Percentiles rank a stretch among this genome's conserved stretches.
Conservation (phyloP, 2,888 invertebrate species). For the Stegophylla sp. region DNA sequence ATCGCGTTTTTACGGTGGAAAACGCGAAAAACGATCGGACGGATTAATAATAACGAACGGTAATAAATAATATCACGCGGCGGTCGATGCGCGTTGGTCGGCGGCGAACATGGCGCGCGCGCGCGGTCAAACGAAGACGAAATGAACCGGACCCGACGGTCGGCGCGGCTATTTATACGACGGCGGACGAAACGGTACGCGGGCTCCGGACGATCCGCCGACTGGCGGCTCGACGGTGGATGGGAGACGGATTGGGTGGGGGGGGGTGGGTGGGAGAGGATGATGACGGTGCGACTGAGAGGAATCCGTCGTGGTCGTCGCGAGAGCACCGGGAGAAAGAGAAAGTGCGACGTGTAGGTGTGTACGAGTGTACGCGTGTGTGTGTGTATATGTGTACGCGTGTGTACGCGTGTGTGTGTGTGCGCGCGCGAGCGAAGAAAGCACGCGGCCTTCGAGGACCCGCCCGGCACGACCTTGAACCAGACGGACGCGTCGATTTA, state of each 20-base stretch:
- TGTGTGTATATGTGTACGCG: background rate
- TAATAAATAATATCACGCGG: too few relatives aligned
- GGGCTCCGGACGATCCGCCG: conserved; percentile 9
- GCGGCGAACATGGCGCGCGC: conserved; percentile 49
- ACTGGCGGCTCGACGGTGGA: background rate
- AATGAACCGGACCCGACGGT: conserved; percentile 50
- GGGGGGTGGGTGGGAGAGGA: background rate
- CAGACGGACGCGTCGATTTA: background rate
- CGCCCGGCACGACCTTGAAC: conserved; percentile 39
- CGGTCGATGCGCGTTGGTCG: conserved; percentile 18
- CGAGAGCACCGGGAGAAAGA: conserved; percentile 15
- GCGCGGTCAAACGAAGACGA: conserved; percentile 34
- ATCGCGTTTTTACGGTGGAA: too few relatives aligned
- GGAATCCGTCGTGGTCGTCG: too few relatives aligned
- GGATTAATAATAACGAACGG: too few relatives aligned
- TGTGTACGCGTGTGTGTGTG: background rate
- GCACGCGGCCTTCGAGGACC: conserved; percentile 50
- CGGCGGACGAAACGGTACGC: conserved; percentile 3
- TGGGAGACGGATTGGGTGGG: conserved; percentile 6
- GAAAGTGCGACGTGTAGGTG: conserved; percentile 43
- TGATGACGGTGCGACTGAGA: background rate
- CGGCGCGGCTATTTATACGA: conserved; percentile 41
- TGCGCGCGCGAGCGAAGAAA: conserved; percentile 21
- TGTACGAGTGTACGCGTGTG: background rate
- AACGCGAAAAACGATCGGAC: background rate